Conservation (phyloP, 1,140 invertebrate genomes). For the Monochamus saltuarius region DNA sequence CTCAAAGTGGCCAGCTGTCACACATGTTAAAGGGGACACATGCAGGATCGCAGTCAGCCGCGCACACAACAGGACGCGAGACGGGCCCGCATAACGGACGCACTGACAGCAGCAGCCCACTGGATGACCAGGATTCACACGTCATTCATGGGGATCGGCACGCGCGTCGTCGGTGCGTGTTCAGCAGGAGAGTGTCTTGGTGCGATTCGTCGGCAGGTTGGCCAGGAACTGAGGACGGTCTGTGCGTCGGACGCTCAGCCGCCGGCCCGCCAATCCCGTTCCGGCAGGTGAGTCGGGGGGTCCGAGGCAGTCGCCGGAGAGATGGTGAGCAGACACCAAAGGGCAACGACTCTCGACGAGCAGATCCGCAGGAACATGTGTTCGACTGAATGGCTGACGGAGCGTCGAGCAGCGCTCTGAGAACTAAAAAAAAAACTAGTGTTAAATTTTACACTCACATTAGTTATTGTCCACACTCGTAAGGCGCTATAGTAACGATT, state of each 20-base stretch:
- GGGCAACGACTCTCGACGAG: slow-evolving; percentile 30
- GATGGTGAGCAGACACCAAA: slow-evolving; percentile 33
- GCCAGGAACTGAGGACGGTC: slow-evolving; percentile 28
- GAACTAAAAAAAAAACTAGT: no score
- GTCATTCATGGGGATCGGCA: slow-evolving; percentile 7
- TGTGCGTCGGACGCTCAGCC: slow-evolving; percentile 29
- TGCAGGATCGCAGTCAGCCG: slow-evolving; percentile 3
- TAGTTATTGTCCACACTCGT: no score
- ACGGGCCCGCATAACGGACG: slow-evolving; percentile 28
- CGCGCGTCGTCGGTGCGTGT: neutral
- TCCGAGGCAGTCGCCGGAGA: slow-evolving; percentile 23
- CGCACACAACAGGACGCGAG: slow-evolving; percentile 8
- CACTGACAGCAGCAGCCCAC: slow-evolving; percentile 11
- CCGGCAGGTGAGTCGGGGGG: slow-evolving; percentile 38
- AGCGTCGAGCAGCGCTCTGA: neutral
- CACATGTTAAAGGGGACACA: slow-evolving; percentile 23
- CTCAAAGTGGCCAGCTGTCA: slow-evolving; percentile 23
- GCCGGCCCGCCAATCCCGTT: slow-evolving; percentile 36
- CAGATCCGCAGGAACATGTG: slow-evolving; percentile 30
- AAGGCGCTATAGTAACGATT: no score
- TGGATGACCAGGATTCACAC: slow-evolving; percentile 13
- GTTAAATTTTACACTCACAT: no score
- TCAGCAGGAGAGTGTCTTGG: neutral
- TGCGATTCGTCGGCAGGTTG: slow-evolving; percentile 18
- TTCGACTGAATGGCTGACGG: slow-evolving; percentile 8